Evolutionary conservation across 2,888 invertebrate genomes (phyloP), one percentile per base, ranked within the genome.

Genomic region (Teleogryllus oceanicus): DNA sequence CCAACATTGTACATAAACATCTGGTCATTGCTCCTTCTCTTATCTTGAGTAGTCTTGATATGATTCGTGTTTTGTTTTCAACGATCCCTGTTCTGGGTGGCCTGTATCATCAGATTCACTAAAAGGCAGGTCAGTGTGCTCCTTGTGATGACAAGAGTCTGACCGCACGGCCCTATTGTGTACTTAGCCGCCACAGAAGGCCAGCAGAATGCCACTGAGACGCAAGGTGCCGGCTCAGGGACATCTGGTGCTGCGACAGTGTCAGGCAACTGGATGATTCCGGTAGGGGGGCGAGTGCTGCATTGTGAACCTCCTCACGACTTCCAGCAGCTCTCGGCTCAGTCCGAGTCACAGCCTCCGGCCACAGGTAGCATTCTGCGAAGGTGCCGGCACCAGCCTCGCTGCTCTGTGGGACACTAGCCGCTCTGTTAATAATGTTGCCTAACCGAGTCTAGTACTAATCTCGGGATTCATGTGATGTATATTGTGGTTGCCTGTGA

Each of bases 271-370:
- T 91, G 93, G 87, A 89, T 91, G 83, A 91, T 93, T 89, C 92
- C 94, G 85, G 91, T 93, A 85, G 94, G 94, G 88, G 92, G 94
- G 89, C 92, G 92, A 87, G 92, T 92, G 88, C 90, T 94, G 85
- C 94, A 94, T 88, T 94, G 94, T 87, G 92, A 92, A 84, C 93
- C 93, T 82, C 94, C 94, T 84, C 88, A 90, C 84, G 92, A 90
- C 87, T 91, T 80, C 78, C 16, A 78, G n/a, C 80, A 81, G 50
- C 75, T 78, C n/a, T 76, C 49, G 74, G 77, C 77, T 50, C 18
- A 16, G n/a, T 49, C 77, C 11, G 77, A 49, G 21, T 49, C 49
- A n/a, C 16, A 62, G n/a, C n/a, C 62, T 62, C 16, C 62, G 62
- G n/a, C 62, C 62, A 62, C 62, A 62, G 62, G 62, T 62, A 62